phyloP scores from a whole-genome alignment of 2,888 invertebrate genomes.

The Caenorhabditis parvicauda region DNA sequence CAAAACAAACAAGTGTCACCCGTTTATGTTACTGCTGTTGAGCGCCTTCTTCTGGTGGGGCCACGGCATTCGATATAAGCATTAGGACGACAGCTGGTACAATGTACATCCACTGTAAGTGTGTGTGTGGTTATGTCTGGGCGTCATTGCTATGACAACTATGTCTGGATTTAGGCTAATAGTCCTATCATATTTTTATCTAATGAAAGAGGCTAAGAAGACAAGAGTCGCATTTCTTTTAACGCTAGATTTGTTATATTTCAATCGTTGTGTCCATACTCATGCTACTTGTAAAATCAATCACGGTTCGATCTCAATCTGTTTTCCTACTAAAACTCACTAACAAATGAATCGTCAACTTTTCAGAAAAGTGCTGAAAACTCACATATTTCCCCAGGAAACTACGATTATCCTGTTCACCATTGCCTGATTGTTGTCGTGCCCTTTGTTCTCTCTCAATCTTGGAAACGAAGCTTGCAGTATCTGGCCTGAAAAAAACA shows the following conservation, averaged over 20 bases:
- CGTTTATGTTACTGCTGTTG: constrained; percentile 5
- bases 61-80: constrained; percentile 82
- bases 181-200: too few relatives aligned
- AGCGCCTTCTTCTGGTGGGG: constrained; percentile 68
- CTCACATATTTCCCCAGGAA: constrained; percentile 97
- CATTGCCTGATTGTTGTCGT: constrained; percentile 73
- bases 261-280: too few relatives aligned
- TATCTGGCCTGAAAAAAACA: constrained; percentile 75
- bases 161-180: too few relatives aligned
- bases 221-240: too few relatives aligned
- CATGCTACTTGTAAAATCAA: too few relatives aligned
- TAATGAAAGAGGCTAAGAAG: too few relatives aligned
- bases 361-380: too few relatives aligned
- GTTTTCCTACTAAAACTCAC: too few relatives aligned
- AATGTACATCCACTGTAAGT: constrained; percentile 96
- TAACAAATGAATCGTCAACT: too few relatives aligned
- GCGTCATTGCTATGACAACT: not conserved
- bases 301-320: too few relatives aligned
- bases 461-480: constrained; percentile 89
- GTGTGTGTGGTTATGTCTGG: not conserved
- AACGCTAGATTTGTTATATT: too few relatives aligned
- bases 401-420: constrained; percentile 79
- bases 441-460: constrained; percentile 85
- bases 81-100: constrained; percentile 87
- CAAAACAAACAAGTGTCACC: not conserved